phyloP scores from a whole-genome alignment of 2,797 vertebrate genomes.

The Acanthurus tractus region DNA sequence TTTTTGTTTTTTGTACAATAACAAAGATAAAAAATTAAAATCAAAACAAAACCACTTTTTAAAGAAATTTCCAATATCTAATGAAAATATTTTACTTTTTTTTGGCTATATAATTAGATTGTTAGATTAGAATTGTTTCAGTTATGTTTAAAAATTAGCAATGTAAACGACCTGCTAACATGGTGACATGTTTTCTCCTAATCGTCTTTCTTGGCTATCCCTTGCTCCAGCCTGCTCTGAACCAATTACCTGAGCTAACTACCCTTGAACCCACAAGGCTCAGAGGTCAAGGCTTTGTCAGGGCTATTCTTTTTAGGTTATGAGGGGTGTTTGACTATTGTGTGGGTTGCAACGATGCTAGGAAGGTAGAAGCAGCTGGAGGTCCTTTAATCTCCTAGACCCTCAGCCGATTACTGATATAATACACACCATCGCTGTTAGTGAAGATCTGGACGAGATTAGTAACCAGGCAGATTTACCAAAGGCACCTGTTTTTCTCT shows the following conservation, averaged over 20 bases:
- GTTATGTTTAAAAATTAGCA: not conserved
- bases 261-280: constrained; percentile 13
- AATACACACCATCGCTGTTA: constrained; percentile 31
- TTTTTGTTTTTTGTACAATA: not conserved
- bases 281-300: constrained; percentile 23
- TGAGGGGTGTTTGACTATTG: not conserved
- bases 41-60: not conserved
- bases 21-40: not conserved
- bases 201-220: constrained; percentile 17
- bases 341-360: not conserved
- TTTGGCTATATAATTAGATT: not conserved
- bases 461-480: constrained; percentile 37
- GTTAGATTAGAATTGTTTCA: no score
- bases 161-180: constrained; percentile 7
- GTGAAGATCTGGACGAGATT: constrained; percentile 59
- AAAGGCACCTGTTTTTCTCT: constrained; percentile 17
- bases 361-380: constrained; percentile 49
- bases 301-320: not conserved
- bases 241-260: constrained; percentile 39
- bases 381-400: constrained; percentile 61
- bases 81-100: not conserved
- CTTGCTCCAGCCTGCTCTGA: constrained; percentile 9
- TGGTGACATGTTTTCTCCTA: constrained; percentile 29
- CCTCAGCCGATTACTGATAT: constrained; percentile 63
- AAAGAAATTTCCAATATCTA: not conserved